These are phyloP conservation scores for Gobionotothen gibberifrons DNA, from an alignment of 2,797 vertebrate genomes.

Conservation along the genomic window DNA sequence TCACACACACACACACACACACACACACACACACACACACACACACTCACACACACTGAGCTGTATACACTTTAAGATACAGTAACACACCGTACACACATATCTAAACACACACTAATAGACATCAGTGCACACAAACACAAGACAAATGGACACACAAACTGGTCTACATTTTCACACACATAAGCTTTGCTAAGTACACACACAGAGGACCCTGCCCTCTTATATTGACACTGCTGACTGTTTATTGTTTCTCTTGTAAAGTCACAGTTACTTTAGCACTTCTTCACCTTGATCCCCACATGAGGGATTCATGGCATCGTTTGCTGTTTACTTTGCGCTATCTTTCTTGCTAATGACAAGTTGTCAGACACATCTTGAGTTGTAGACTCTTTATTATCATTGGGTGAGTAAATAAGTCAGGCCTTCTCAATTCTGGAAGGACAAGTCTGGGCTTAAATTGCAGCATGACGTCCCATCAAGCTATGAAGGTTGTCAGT, in stretches of 20 bases:
- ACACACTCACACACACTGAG: too few relatives aligned
- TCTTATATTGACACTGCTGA: constrained; percentile 59
- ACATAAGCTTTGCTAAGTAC: constrained; percentile 39
- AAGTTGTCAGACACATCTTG: constrained; percentile 59
- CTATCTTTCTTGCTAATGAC: constrained; percentile 52
- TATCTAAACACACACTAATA: neutral
- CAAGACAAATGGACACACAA: constrained; percentile 2
- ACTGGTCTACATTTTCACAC: constrained; percentile 5
- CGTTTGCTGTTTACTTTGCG: constrained; percentile 58
- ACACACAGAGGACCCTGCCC: constrained; percentile 59
- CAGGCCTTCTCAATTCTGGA: constrained; percentile 34
- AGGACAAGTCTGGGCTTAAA: constrained; percentile 51
- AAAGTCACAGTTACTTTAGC: constrained; percentile 51
- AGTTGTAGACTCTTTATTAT: constrained; percentile 59
- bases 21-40: too few relatives aligned
- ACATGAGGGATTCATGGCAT: constrained; percentile 59
- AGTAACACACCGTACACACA: neutral
- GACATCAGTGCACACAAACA: too few relatives aligned
- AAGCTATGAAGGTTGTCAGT: neutral
- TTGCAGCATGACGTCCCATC: neutral
- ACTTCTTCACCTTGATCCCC: constrained; percentile 61
- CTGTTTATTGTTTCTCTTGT: constrained; percentile 45
- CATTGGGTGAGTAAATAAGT: constrained; percentile 49
- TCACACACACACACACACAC: too few relatives aligned
- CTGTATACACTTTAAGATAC: too few relatives aligned